Evolutionary conservation across 2,888 invertebrate species (phyloP), one percentile per base, ranked within the genome.

Genomic region (Drosophila prolongata): DNA sequence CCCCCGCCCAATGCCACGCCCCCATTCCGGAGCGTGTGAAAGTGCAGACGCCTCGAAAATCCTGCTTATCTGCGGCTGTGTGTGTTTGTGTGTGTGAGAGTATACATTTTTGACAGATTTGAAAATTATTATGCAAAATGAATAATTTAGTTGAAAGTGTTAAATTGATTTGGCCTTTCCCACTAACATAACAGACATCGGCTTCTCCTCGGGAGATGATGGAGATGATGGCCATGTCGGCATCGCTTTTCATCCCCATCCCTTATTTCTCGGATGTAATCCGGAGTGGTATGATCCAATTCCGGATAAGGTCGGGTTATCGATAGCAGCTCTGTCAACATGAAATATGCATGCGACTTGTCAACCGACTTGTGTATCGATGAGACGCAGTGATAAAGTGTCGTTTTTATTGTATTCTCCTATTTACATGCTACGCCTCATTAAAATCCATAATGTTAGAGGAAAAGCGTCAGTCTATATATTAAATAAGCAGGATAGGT

Each of bases 91-190:
- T 71, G 73, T 61, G 52, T 74, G 72, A 54, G 0, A 24, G 75
- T 75, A 70, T 79, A 74, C 78, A 84, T 82, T 90, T 80, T 86
- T 90, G 90, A 89, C 88, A 90, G 89, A 89, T 90, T 89, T 88
- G 79, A 84, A 89, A 90, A 90, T 89, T 90, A 90, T 89, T 90
- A 89, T 89, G 80, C 88, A 82, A 85, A 90, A 90, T 90, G 86
- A 90, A 90, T 89, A 87, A 90, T 90, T 90, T 84, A 90, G 77
- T 75, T 79, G 79, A 90, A 89, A 90, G 90, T 90, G 84, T 90
- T 90, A 90, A 90, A 90, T 90, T 90, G 90, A 90, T 90, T 90
- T 90, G 84, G 77, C 77, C 80, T 85, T 80, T 77, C 69, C 76
- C 77, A 80, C 87, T 77, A 76, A 69, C 76, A 76, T 37, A 60